Conservation (phyloP, 2,888 invertebrate species). For the Papilio demoleus region DNA sequence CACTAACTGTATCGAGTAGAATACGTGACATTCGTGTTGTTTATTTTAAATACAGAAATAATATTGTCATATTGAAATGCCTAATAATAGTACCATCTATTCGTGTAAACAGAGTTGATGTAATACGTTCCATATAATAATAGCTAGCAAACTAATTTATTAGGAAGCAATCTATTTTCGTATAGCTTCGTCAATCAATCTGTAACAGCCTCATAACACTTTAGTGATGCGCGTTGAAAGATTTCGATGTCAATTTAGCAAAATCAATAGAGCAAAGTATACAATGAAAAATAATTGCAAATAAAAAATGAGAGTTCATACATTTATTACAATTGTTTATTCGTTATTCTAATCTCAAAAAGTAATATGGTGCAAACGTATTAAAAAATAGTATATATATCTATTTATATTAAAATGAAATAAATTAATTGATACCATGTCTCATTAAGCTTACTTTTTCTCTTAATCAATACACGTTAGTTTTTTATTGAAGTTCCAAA, state of each 20-base stretch:
- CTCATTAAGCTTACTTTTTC: too few relatives aligned
- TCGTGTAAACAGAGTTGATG: conserved; percentile 24
- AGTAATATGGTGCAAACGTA: too few relatives aligned
- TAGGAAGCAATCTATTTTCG: conserved; percentile 58
- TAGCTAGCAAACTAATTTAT: conserved; percentile 46
- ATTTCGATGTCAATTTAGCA: neutral
- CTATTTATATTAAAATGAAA: too few relatives aligned
- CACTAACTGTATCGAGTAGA: neutral
- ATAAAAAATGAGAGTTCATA: too few relatives aligned
- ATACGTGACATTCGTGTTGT: neutral
- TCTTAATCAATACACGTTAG: too few relatives aligned
- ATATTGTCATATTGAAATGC: conserved; percentile 1
- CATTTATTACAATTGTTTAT: too few relatives aligned
- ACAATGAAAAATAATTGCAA: too few relatives aligned
- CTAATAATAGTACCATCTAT: conserved; percentile 24
- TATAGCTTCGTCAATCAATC: conserved; percentile 43
- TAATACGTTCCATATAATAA: conserved; percentile 31
- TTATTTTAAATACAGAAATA: neutral
- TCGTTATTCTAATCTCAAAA: too few relatives aligned
- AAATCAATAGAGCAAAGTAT: neutral
- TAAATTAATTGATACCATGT: too few relatives aligned
- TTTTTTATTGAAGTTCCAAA: too few relatives aligned
- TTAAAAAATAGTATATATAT: too few relatives aligned
- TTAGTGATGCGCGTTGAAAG: conserved; percentile 21
- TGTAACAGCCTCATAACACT: conserved; percentile 18